These are phyloP conservation scores for Enteromius paludinosus DNA, from an alignment of 2,797 vertebrate genomes.

Conservation along the genomic window DNA sequence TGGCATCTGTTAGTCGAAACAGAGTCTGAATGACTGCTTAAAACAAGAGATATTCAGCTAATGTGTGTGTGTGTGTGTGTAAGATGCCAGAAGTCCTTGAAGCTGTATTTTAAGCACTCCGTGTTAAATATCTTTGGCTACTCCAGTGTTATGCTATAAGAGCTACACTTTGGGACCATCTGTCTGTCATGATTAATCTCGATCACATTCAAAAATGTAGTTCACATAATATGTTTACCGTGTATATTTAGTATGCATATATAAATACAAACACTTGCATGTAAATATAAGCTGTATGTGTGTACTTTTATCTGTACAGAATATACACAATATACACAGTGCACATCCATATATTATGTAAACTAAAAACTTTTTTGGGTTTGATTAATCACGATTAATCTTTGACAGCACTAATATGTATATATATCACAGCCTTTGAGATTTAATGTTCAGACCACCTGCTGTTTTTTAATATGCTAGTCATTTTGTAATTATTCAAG, in stretches of 20 bases:
- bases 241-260: no score
- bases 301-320: no score
- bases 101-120: background rate
- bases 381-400: no score
- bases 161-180: background rate
- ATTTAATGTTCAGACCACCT: background rate
- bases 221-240: no score
- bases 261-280: no score
- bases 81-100: constrained; percentile 12
- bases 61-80: background rate
- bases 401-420: background rate
- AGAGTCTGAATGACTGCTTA: background rate
- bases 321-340: no score
- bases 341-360: no score
- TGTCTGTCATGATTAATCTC: no score
- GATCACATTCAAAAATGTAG: no score
- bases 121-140: background rate
- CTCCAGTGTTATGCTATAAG: background rate
- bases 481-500: background rate
- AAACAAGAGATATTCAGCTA: background rate
- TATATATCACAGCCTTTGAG: background rate
- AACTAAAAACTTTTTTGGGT: no score
- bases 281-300: no score
- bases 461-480: background rate
- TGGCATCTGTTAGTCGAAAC: background rate